A percentile compares a stretch with the other conserved stretches of the same genome.
Evolutionary conservation across 2,797 vertebrate species (phyloP).

Genomic region (Bovichtus variegatus): DNA sequence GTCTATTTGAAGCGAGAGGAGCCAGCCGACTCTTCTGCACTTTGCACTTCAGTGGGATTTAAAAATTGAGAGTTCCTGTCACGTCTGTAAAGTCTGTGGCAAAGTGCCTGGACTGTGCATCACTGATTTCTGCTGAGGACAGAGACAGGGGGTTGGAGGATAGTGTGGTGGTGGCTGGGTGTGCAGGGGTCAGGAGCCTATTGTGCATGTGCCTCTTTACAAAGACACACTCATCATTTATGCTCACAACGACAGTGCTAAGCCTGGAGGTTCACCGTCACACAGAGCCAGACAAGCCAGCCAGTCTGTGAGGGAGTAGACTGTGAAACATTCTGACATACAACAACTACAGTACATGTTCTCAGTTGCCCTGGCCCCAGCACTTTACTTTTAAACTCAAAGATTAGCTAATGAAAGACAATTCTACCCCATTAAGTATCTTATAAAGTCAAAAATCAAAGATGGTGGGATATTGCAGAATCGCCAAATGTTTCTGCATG

Average conservation of each 20-base stretch:
- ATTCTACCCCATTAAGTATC: not conserved
- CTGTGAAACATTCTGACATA: conserved; percentile 32
- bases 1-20: conserved; percentile 23
- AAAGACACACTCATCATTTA: conserved; percentile 45
- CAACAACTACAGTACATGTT: conserved; percentile 20
- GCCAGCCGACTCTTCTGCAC: conserved; percentile 32
- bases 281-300: conserved; percentile 4
- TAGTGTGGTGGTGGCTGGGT: conserved; percentile 13
- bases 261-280: conserved; percentile 35
- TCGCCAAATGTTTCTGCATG: not conserved
- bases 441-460: not conserved
- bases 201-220: conserved; percentile 40
- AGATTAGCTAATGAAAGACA: not conserved
- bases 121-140: conserved; percentile 64
- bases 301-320: not conserved
- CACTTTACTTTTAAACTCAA: not conserved
- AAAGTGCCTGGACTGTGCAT: conserved; percentile 60
- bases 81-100: conserved; percentile 56
- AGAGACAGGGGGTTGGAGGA: conserved; percentile 16
- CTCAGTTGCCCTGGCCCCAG: not conserved
- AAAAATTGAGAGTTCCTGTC: conserved; percentile 68
- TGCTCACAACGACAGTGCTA: conserved; percentile 21
- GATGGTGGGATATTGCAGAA: not conserved
- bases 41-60: conserved; percentile 64
- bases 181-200: conserved; percentile 34